Evolutionary conservation across 2,113 vertebrate genomes (phyloP).

Genomic region (Laticauda laticaudata): DNA sequence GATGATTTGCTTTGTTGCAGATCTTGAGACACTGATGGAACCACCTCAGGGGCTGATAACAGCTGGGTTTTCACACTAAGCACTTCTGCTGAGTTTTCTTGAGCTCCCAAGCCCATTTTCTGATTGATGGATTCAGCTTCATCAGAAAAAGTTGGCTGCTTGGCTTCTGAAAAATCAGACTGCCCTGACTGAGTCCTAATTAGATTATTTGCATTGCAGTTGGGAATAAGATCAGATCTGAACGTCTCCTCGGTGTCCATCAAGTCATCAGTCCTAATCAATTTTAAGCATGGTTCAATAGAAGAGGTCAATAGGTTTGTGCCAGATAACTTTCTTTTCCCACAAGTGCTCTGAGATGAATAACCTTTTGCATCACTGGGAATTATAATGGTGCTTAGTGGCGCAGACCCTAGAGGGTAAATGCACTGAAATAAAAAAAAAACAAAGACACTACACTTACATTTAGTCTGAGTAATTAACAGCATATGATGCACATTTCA

Average conservation of each 20-base stretch:
- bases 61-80: slow-evolving; percentile 16
- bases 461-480: background rate
- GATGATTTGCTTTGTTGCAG: slow-evolving; percentile 3
- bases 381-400: slow-evolving; percentile 79
- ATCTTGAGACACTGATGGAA: slow-evolving; percentile 36
- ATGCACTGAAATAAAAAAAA: slow-evolving; percentile 79
- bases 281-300: slow-evolving; percentile 63
- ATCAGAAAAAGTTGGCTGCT: background rate
- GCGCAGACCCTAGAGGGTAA: slow-evolving; percentile 86
- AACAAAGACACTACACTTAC: background rate
- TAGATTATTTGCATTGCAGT: slow-evolving; percentile 4
- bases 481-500: background rate
- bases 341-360: slow-evolving; percentile 43
- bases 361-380: slow-evolving; percentile 64
- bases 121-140: slow-evolving; percentile 14
- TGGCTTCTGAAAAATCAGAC: slow-evolving; percentile 14
- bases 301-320: slow-evolving; percentile 34
- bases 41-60: slow-evolving; percentile 31
- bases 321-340: slow-evolving; percentile 73
- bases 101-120: slow-evolving; percentile 36
- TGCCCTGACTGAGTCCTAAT: slow-evolving; percentile 25
- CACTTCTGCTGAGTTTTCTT: slow-evolving; percentile 19
- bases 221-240: slow-evolving; percentile 20
- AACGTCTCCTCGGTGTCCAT: slow-evolving; percentile 2
- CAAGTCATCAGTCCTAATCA: slow-evolving; percentile 41